A percentile compares a stretch with the other conserved stretches of the same genome.
Evolutionary conservation across 2,797 vertebrate genomes (phyloP).

Genomic region (Hoplostethus mediterraneus): DNA sequence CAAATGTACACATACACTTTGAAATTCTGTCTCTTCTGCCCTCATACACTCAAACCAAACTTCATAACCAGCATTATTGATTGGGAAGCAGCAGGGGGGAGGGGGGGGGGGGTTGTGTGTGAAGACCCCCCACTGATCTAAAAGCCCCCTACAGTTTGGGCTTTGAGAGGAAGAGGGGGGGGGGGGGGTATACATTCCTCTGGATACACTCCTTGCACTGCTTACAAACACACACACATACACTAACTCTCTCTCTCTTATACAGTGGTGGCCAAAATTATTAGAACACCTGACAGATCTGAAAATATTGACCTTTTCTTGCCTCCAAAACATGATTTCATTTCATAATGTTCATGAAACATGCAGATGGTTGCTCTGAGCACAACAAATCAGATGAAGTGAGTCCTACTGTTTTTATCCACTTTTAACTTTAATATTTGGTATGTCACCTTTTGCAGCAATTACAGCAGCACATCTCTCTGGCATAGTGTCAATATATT

Average conservation of each 20-base stretch:
- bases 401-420: no score
- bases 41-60: slow-evolving; percentile 44
- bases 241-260: neutral
- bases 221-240: neutral
- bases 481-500: no score
- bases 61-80: slow-evolving; percentile 54
- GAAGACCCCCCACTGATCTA: slow-evolving; percentile 48
- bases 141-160: slow-evolving; percentile 6
- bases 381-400: no score
- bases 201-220: neutral
- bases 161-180: neutral
- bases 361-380: no score
- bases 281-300: no score
- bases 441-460: no score
- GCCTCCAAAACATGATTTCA: no score
- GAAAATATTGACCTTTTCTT: no score
- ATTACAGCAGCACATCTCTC: no score
- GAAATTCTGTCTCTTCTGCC: neutral
- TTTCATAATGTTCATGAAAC: no score
- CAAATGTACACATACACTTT: slow-evolving; percentile 36
- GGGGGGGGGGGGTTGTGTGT: neutral
- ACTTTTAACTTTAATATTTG: no score
- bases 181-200: neutral
- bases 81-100: slow-evolving; percentile 30
- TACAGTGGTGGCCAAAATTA: no score